Evolutionary conservation across 2,113 vertebrate species (phyloP).

Genomic region (Zapus hudsonius): DNA sequence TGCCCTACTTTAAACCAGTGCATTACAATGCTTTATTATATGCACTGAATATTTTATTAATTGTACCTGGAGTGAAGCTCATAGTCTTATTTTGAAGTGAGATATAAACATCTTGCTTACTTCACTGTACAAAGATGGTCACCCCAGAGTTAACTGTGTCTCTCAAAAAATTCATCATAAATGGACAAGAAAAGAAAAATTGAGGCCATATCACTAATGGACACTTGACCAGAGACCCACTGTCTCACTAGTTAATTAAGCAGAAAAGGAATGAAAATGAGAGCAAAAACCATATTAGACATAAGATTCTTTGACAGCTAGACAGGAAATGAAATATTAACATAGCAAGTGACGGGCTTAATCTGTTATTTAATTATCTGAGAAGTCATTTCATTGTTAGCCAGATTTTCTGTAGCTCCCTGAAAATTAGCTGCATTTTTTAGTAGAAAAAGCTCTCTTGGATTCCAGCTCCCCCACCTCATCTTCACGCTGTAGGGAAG

Average conservation of each 20-base stretch:
- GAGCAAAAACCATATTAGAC: not conserved
- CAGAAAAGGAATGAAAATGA: not conserved
- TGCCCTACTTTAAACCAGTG: not conserved
- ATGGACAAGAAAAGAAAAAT: not conserved
- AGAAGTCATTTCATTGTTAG: not conserved
- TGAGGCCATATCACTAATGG: not conserved
- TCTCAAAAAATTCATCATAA: slow-evolving; percentile 17
- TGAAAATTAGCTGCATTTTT: not conserved
- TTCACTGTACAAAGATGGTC: not conserved
- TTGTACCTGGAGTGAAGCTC: not conserved
- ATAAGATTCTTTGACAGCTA: not conserved
- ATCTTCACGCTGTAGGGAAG: not conserved
- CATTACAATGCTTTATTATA: not conserved
- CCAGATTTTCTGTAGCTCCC: not conserved
- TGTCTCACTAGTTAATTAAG: not conserved
- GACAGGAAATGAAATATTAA: not conserved
- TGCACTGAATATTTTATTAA: not conserved
- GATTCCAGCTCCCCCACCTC: not conserved
- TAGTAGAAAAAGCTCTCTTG: not conserved
- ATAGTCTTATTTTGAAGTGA: not conserved
- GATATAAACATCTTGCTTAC: not conserved
- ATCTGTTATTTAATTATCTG: not conserved
- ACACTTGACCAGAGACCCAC: not conserved
- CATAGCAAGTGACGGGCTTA: not conserved
- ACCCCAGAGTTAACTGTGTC: not conserved